Conservation (phyloP, 2,113 vertebrate genomes). For the Phylloscopus whistleri region DNA sequence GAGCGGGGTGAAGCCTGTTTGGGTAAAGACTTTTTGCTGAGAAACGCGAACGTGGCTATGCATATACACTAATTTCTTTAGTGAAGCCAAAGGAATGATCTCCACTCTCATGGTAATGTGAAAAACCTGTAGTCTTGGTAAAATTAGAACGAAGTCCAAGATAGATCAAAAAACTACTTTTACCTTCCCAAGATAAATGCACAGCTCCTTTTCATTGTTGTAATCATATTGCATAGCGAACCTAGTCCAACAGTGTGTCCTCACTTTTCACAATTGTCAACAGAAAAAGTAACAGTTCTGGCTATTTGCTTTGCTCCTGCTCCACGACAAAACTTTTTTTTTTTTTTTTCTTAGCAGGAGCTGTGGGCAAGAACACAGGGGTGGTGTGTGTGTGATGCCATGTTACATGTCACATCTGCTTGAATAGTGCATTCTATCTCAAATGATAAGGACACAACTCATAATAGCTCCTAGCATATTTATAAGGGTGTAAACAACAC, state of each 20-base stretch:
- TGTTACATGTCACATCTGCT: background rate
- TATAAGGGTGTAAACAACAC: background rate
- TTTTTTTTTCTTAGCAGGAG: too few relatives aligned
- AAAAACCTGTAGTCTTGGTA: background rate
- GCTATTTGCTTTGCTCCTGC: background rate
- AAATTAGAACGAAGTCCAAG: background rate
- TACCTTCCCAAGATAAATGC: background rate
- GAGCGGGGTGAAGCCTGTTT: background rate
- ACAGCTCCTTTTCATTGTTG: background rate
- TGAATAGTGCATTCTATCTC: background rate
- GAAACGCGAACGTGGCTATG: accelerated
- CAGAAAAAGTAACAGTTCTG: background rate
- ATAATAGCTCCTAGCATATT: background rate
- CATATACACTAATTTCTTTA: accelerated
- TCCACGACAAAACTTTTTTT: background rate
- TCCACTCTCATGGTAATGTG: accelerated
- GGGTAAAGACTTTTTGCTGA: background rate
- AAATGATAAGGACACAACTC: background rate
- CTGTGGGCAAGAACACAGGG: background rate
- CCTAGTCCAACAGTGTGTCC: background rate
- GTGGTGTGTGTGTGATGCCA: background rate
- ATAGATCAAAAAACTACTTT: background rate
- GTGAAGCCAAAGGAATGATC: background rate
- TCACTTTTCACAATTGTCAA: background rate
- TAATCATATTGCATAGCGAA: background rate